These are phyloP conservation scores for Luidia sarsii DNA, from an alignment of 53 echinoderm and acorn worm genomes.

Conservation along the genomic window DNA sequence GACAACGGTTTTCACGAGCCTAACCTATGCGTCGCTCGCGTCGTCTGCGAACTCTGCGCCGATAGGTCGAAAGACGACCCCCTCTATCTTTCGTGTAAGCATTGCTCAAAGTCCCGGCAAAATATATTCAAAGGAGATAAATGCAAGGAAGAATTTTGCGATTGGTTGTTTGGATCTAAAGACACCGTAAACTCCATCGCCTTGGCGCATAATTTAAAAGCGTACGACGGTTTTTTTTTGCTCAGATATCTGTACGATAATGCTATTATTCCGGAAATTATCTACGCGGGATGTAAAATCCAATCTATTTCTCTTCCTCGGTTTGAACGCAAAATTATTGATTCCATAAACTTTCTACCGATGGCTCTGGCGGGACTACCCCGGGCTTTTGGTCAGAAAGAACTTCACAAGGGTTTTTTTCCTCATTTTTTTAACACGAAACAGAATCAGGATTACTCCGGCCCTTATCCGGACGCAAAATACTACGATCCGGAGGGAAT, in stretches of 20 bases:
- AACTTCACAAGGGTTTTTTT: conserved; percentile 57
- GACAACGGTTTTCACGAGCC: conserved; percentile 36
- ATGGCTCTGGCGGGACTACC: conserved; percentile 57
- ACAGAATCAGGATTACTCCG: conserved; percentile 14
- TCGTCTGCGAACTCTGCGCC: conserved; percentile 25
- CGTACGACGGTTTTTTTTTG: conserved; percentile 34
- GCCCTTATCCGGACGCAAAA: background rate
- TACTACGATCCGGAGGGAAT: conserved; percentile 34
- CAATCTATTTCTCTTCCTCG: conserved; percentile 5
- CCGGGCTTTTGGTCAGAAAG: conserved; percentile 19
- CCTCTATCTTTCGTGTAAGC: background rate
- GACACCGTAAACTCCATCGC: background rate
- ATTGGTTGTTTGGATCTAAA: conserved; percentile 28
- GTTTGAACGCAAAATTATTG: conserved; percentile 41
- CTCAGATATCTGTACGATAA: conserved; percentile 10
- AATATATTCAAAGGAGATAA: conserved; percentile 22
- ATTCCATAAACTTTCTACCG: conserved; percentile 64
- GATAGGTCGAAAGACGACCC: background rate
- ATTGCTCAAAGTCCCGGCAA: background rate
- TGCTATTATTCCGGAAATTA: conserved; percentile 40
- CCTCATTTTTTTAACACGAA: conserved; percentile 54
- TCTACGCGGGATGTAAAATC: conserved; percentile 52
- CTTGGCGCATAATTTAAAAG: conserved; percentile 46
- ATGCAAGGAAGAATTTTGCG: conserved; percentile 15
- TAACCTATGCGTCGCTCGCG: conserved; percentile 38